These are phyloP conservation scores for Antheraea pernyi DNA, from an alignment of 1,140 invertebrate genomes.

Conservation along the genomic window DNA sequence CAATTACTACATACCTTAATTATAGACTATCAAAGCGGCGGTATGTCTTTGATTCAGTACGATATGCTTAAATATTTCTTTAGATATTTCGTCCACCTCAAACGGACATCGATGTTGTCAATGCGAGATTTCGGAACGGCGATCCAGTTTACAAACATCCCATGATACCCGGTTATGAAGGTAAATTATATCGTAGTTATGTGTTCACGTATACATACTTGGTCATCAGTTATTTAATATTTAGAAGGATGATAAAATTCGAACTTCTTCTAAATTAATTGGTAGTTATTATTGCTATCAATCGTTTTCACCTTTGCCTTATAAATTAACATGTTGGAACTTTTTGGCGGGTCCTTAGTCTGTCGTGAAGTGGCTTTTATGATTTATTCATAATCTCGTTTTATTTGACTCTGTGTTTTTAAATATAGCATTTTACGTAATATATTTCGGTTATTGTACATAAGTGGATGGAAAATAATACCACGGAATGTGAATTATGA, in stretches of 20 bases:
- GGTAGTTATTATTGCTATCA: neutral
- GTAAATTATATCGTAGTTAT: conserved; percentile 48
- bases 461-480: no score
- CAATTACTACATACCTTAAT: no score
- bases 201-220: neutral
- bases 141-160: conserved; percentile 85
- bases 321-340: neutral
- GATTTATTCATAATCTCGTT: no score
- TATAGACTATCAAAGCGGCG: neutral
- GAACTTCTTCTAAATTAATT: no score
- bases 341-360: neutral
- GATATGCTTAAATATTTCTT: neutral
- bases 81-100: conserved; percentile 81
- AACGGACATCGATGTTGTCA: conserved; percentile 82
- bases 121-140: conserved; percentile 80
- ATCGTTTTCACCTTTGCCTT: neutral
- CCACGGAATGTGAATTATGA: no score
- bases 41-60: neutral
- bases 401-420: no score
- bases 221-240: neutral
- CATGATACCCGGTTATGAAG: conserved; percentile 85
- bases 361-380: no score
- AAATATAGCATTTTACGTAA: no score
- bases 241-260: no score
- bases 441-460: no score